phyloP scores from a whole-genome alignment of 2,797 vertebrate genomes.

The Catharus ustulatus region DNA sequence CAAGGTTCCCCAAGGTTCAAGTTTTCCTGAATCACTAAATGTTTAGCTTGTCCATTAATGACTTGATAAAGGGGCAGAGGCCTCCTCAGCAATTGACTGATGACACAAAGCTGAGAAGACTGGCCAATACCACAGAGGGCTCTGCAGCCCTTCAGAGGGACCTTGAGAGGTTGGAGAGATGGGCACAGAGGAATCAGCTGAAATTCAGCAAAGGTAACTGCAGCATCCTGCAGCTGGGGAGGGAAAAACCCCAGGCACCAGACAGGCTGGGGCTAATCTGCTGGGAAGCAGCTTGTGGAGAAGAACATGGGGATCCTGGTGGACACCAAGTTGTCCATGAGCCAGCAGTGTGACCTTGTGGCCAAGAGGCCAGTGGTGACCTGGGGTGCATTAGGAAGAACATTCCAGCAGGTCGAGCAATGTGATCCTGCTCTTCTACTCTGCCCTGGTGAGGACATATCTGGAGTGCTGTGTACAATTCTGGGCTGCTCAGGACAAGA shows the following conservation, averaged over 20 bases:
- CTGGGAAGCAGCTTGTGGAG: not conserved
- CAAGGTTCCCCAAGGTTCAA: not conserved
- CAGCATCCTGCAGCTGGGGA: not conserved
- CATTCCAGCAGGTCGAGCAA: not conserved
- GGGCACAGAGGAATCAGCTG: not conserved
- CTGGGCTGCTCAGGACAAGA: not conserved
- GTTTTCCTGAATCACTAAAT: not conserved
- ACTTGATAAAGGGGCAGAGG: not conserved
- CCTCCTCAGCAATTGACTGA: not conserved
- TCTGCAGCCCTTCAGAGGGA: not conserved
- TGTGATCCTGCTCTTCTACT: not conserved
- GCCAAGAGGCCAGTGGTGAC: too few relatives aligned
- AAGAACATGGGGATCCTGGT: not conserved
- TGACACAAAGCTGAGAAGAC: not conserved
- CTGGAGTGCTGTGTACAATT: not conserved
- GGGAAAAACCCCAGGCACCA: too few relatives aligned
- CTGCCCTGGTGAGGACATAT: not conserved
- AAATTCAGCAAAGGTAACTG: fast-evolving
- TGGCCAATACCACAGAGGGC: fast-evolving
- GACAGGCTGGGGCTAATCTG: fast-evolving
- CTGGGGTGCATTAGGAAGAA: not conserved
- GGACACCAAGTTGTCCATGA: not conserved
- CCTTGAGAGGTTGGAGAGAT: not conserved
- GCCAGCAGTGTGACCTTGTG: not conserved
- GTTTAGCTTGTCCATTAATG: not conserved